Evolutionary conservation across 2,797 vertebrate species (phyloP).

Genomic region (Enteromius unitaeniatus): DNA sequence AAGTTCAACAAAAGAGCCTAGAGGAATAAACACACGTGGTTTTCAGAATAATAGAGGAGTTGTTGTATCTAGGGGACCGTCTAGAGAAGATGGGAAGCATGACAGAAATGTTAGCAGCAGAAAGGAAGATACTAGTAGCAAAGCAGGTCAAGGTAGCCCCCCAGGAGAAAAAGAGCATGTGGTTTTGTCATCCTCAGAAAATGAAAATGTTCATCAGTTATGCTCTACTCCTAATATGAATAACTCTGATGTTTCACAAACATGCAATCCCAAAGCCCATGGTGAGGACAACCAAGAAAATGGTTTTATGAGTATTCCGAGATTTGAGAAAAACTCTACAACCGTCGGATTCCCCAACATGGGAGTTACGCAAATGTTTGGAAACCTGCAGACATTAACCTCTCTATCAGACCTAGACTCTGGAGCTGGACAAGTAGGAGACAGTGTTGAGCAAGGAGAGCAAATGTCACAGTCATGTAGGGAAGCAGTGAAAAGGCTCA

Average conservation of each 20-base stretch:
- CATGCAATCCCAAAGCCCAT: neutral
- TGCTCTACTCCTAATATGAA: slow-evolving; percentile 41
- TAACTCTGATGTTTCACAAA: slow-evolving; percentile 10
- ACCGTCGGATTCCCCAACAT: neutral
- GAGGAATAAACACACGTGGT: slow-evolving; percentile 19
- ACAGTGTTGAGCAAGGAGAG: neutral
- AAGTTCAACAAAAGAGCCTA: slow-evolving; percentile 32
- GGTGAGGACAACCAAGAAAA: slow-evolving; percentile 2
- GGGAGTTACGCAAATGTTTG: neutral
- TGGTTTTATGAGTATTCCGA: slow-evolving; percentile 6
- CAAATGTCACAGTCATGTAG: slow-evolving; percentile 1
- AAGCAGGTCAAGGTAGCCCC: slow-evolving; percentile 58
- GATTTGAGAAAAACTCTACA: slow-evolving; percentile 1
- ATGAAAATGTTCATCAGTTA: slow-evolving; percentile 49
- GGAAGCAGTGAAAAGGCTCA: slow-evolving; percentile 60
- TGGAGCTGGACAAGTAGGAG: slow-evolving; percentile 29
- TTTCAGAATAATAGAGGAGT: slow-evolving; percentile 29
- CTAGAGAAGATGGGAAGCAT: slow-evolving; percentile 27
- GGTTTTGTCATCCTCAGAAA: slow-evolving; percentile 60
- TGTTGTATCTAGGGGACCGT: neutral
- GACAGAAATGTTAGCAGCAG: neutral
- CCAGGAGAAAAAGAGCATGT: slow-evolving; percentile 58
- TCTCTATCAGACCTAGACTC: slow-evolving; percentile 29
- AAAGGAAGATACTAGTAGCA: slow-evolving; percentile 5
- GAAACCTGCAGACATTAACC: neutral